Evolutionary conservation across 2,113 vertebrate genomes (phyloP).

Genomic region (Tupaia chinensis): DNA sequence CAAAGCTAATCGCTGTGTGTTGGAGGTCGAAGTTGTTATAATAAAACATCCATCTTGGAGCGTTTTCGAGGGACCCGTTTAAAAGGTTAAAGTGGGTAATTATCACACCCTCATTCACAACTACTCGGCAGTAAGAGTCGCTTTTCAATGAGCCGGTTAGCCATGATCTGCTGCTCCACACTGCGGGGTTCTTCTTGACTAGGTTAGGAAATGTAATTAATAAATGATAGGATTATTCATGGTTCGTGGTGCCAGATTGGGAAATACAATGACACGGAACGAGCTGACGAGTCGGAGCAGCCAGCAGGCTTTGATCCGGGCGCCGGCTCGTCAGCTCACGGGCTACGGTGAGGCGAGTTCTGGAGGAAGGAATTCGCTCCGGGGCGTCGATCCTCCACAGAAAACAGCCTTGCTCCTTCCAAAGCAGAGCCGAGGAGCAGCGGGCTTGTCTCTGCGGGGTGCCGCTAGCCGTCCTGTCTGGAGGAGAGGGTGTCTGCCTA

Average conservation of each 20-base stretch:
- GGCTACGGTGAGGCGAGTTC: conserved; percentile 78
- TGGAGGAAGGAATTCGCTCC: conserved; percentile 76
- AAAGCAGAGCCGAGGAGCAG: conserved; percentile 54
- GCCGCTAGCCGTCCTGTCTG: conserved; percentile 51
- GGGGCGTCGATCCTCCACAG: conserved; percentile 61
- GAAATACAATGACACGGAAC: conserved; percentile 86
- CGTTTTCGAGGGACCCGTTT: conserved; percentile 88
- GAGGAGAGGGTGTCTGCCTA: background rate
- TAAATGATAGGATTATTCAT: conserved; percentile 92
- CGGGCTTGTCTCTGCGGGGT: conserved; percentile 58
- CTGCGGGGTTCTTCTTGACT: conserved; percentile 88
- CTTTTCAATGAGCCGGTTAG: conserved; percentile 89
- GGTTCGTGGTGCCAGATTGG: conserved; percentile 87
- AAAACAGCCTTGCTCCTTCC: conserved; percentile 76
- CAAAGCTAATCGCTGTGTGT: conserved; percentile 85
- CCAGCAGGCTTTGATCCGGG: conserved; percentile 83
- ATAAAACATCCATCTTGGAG: conserved; percentile 87
- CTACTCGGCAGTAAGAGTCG: conserved; percentile 89
- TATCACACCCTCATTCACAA: conserved; percentile 88
- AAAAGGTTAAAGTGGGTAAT: conserved; percentile 91
- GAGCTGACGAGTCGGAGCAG: conserved; percentile 81
- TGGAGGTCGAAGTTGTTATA: conserved; percentile 87
- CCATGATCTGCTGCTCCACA: conserved; percentile 87
- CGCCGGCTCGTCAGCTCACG: conserved; percentile 81
- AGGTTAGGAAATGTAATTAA: conserved; percentile 90